Evolutionary conservation across 2,888 invertebrate species (phyloP), one percentile per base, ranked within the genome.

Genomic region (Diloba caeruleocephala): DNA sequence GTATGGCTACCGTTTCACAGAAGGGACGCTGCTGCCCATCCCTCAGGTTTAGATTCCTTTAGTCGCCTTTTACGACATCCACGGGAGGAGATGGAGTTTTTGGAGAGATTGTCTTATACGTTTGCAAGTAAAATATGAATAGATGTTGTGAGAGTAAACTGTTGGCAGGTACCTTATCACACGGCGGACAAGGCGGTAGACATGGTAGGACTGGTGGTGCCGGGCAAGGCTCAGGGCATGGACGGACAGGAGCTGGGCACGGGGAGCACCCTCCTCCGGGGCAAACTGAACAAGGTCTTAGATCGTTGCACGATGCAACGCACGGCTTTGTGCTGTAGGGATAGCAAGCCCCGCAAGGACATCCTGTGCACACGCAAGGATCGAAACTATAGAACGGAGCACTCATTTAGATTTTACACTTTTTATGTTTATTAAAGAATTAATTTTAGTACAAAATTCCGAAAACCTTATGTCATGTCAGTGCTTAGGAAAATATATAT

Each of bases 231-330:
- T 72, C 79, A 0, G 90, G 90, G 28, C 90, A 90, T 0, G 90
- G 90, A 8, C 91, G 80, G 1, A 92, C 92, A 2, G 92, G 92
- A 6, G 92, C 90, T 1, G 92, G 92, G 46, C 92, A 92, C 0
- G 92, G 81, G 0, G 91, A 90, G 58, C 93, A 92, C 0, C 92
- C 92, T 0, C 92, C 92, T 1, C 92, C 92, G 0, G 92, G 92
- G 48, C 92, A 92, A 0, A 82, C 81, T 1, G 92, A 92, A 64
- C 92, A 93, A 4, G 79, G 78, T 0, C 88, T 63, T 12, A 90
- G 48, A 56, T 90, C 77, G 55, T 91, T 92, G 13, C 78, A 64
- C 0, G 92, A 90, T 0, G 85, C 78, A 8, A 78, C 85, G 58
- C 89, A 88, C 0, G 92, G 89, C 50, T 88, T 89, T n/a, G 89